Percentiles rank a stretch among this genome's conserved stretches.
Conservation (phyloP, 2,113 vertebrate species). For the Siphamia tubifer region DNA sequence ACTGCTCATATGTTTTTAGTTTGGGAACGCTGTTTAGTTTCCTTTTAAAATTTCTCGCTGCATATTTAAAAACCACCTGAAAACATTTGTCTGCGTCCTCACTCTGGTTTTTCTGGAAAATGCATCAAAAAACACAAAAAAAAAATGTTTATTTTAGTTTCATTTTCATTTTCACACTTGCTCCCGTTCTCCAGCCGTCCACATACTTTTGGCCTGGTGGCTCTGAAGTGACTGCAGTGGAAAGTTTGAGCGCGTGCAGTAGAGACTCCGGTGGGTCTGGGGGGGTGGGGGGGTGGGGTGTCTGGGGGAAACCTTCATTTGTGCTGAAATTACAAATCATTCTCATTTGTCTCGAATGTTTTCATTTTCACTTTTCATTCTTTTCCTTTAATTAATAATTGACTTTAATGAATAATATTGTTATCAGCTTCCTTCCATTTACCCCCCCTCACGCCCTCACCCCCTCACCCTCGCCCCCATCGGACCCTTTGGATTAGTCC, state of each 20-base stretch:
- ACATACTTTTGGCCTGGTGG: neutral
- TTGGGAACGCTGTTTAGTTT: too few species aligned
- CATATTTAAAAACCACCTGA: too few species aligned
- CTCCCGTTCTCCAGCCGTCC: too few species aligned
- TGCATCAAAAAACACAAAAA: too few species aligned
- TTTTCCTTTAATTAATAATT: constrained; percentile 58
- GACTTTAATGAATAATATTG: constrained; percentile 64
- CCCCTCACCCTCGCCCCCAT: constrained; percentile 43
- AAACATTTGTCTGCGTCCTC: too few species aligned
- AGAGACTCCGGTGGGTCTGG: too few species aligned
- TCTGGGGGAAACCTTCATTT: constrained; percentile 48
- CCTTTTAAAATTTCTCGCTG: too few species aligned
- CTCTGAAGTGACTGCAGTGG: neutral
- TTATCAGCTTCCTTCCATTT: constrained; percentile 57
- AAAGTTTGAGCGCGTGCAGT: neutral
- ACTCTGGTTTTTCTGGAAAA: too few species aligned
- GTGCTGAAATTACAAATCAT: constrained; percentile 49
- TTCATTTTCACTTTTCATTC: constrained; percentile 28
- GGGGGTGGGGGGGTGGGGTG: neutral
- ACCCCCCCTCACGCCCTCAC: too few species aligned
- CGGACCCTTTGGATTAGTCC: constrained; percentile 41
- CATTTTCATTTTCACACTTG: too few species aligned
- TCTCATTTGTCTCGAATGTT: constrained; percentile 20
- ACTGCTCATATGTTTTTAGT: too few species aligned
- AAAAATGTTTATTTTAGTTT: too few species aligned